These are phyloP conservation scores for Rhombomys opimus DNA, from an alignment of 2,113 vertebrate species.

Conservation along the genomic window DNA sequence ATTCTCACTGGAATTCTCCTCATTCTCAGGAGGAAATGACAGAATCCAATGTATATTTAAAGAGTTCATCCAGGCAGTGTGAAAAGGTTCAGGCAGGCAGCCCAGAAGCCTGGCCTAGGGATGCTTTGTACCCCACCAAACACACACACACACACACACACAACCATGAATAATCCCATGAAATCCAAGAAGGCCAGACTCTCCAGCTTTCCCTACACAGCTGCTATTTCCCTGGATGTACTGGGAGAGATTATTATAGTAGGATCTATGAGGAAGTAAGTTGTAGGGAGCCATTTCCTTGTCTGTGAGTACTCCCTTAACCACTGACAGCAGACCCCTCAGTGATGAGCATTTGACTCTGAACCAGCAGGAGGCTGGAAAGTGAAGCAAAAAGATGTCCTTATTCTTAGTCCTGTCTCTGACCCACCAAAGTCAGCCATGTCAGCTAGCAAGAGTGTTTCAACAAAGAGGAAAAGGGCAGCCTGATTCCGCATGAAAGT, in stretches of 20 bases:
- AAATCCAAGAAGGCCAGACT: neutral
- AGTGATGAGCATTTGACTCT: slow-evolving; percentile 8
- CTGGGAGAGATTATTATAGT: neutral
- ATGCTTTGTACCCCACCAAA: neutral
- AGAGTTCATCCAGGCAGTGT: neutral
- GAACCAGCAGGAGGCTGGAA: neutral
- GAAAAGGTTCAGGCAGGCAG: neutral
- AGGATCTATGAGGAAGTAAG: neutral
- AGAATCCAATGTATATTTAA: slow-evolving; percentile 36
- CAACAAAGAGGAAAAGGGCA: neutral
- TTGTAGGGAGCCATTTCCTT: neutral
- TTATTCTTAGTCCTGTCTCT: neutral
- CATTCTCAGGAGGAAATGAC: neutral
- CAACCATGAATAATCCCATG: accelerated
- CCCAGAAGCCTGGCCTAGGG: neutral
- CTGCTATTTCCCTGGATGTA: neutral
- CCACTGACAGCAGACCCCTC: neutral
- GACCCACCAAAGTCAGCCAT: neutral
- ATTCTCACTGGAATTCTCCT: too few relatives aligned
- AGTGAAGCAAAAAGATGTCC: neutral
- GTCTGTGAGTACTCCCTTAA: neutral
- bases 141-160: neutral
- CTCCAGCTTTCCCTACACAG: neutral
- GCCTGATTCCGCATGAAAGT: neutral
- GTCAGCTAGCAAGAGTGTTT: neutral